Base-by-base conservation (phyloP, 1,140 invertebrate genomes). In the Nebria ingens region DNA sequence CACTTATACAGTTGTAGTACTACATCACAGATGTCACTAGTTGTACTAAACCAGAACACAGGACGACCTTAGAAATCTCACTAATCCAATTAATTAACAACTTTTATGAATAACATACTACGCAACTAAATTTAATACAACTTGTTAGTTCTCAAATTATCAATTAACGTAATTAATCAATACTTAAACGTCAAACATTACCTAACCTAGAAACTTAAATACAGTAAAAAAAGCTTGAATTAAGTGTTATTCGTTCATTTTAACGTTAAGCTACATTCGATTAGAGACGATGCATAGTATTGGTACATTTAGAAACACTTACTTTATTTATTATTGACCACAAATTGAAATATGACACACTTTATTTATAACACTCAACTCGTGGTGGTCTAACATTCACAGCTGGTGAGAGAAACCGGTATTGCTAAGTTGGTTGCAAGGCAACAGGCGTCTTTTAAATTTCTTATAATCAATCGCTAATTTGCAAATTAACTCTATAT, bases 11-110 rank as follows among this genome's bases (percentile, higher is more conserved):
- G 9, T 45, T 45, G 40, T 17, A 17, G 9, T 29, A n/a, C n/a
- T n/a, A n/a, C 25, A 9, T n/a, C n/a, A 55, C 20, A 56, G 55
- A 56, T 56, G 55, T 40, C 55, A 34, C 50, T 52, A 51, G 21
- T 21, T 25, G 55, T 56, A 56, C 25, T 22, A 55, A 4, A 23
- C 12, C 15, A 21, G 40, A 51, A 50, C 40, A 45, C 25, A 34
- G 6, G 25, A n/a, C 25, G n/a, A 34, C 25, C 6, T 34, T 34
- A 45, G 15, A 45, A 9, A 17, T 45, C 40, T n/a, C n/a, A n/a
- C n/a, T n/a, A n/a, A n/a, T n/a, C n/a, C n/a, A n/a, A n/a, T n/a
- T n/a, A 29, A 29, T 29, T 6, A 13, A 29, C 25, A 29, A 29
- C 4, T 29, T 29, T 29, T 29, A 29, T 29, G 4, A n/a, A n/a